These are phyloP conservation scores for Paragorgia papillata DNA, from an alignment of 92 coral and sea anemone species.

Conservation along the genomic window DNA sequence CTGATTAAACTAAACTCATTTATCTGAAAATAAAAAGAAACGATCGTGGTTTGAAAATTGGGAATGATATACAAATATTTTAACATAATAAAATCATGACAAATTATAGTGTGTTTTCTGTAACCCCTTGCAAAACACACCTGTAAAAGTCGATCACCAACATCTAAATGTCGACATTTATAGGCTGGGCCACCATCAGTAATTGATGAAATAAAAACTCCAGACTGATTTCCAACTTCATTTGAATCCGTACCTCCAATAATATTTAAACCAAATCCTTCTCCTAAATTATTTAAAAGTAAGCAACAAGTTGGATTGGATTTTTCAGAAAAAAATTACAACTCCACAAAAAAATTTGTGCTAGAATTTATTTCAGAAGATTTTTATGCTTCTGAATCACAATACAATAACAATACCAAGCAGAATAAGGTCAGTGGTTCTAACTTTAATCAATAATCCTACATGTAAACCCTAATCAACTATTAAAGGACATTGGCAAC, in stretches of 20 bases:
- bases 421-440: too few species aligned
- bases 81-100: not conserved
- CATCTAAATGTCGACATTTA: conserved; percentile 10
- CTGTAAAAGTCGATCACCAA: conserved; percentile 37
- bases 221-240: conserved; percentile 13
- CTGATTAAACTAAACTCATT: conserved; percentile 31
- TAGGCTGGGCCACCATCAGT: conserved; percentile 19
- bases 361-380: too few species aligned
- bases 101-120: too few species aligned
- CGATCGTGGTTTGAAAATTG: not conserved
- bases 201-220: conserved; percentile 31
- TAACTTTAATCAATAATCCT: too few species aligned
- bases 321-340: too few species aligned
- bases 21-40: conserved; percentile 10
- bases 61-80: too few species aligned
- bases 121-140: conserved; percentile 9
- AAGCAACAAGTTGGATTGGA: too few species aligned
- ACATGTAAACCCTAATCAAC: too few species aligned
- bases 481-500: too few species aligned
- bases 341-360: too few species aligned
- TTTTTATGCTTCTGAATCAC: too few species aligned
- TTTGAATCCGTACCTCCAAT: conserved; percentile 43
- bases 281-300: conserved; percentile 4
- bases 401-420: too few species aligned
- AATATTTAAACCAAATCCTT: conserved; percentile 37